Evolutionary conservation across 2,797 vertebrate species (phyloP), one percentile per base, ranked within the genome.

Genomic region (Gila robusta): DNA sequence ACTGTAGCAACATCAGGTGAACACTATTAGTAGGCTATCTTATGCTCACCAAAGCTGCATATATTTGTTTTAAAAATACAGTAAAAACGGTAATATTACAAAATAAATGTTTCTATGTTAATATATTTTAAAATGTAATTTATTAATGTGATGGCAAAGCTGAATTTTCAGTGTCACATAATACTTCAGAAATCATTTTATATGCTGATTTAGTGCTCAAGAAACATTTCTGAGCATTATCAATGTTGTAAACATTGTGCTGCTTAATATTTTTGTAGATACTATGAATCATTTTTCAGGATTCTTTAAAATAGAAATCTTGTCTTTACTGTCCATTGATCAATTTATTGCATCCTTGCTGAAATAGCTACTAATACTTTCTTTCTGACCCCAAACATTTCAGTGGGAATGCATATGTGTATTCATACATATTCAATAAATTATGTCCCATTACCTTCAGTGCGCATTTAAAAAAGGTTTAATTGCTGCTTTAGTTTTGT

Each of bases 31-130:
- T 49, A 35, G 35, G 35, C 35, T 35, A 16, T 16, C 11, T 77
- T 56, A 56, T 59, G 32, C 52, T 77, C 52, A n/a, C 11, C 11
- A 39, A 78, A 35, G 52, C 74, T 77, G 74, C 32, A 56, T 56
- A 16, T 17, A 41, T 62, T 78, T 78, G 12, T 62, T 35, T 79
- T 12, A 39, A 62, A n/a, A n/a, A 26, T 59, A n/a, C 6, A 26
- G 7, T 11, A 77, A 56, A 73, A 77, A 49, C 52, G 1, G 49
- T 28, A 73, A 28, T 17, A 47, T 71, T 6, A 9, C 44, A 28
- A 47, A 76, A 35, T 11, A 12, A 35, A 14, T 19, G 8, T 6
- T 77, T 56, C 11, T 4, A 5, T 16, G 3, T 77, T n/a, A n/a
- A 9, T 16, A 16, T 16, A 17, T 21, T 77, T 37, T n/a, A 23